These are phyloP conservation scores for Boloria selene DNA, from an alignment of 2,888 invertebrate genomes.

Conservation along the genomic window DNA sequence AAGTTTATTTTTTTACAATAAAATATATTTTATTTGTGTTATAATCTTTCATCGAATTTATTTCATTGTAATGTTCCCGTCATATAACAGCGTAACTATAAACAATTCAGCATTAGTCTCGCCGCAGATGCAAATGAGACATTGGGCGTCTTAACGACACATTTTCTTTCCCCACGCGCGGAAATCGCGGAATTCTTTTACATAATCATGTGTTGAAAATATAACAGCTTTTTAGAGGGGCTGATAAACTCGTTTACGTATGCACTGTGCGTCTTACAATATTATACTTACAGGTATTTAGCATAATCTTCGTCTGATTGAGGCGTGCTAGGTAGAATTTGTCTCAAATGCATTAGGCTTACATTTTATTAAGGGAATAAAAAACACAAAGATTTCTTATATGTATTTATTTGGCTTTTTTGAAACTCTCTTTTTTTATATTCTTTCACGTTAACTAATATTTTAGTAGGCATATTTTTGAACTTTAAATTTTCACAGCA, in stretches of 20 bases:
- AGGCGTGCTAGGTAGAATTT: conserved; percentile 32
- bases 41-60: too few relatives aligned
- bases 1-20: too few relatives aligned
- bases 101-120: conserved; percentile 36
- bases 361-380: conserved; percentile 41
- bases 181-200: conserved; percentile 76
- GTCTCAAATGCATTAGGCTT: conserved; percentile 33
- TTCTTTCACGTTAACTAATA: too few relatives aligned
- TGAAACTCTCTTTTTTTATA: too few relatives aligned
- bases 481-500: too few relatives aligned
- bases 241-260: conserved; percentile 67
- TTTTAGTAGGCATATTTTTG: too few relatives aligned
- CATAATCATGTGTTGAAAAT: conserved; percentile 81
- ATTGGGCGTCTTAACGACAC: conserved; percentile 73
- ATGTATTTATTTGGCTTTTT: neutral
- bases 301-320: conserved; percentile 64
- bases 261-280: conserved; percentile 57
- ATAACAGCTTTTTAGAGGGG: conserved; percentile 76
- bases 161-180: conserved; percentile 65
- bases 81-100: conserved; percentile 26
- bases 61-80: conserved; percentile 5
- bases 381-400: conserved; percentile 30
- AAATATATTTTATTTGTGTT: too few relatives aligned
- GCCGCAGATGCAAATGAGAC: conserved; percentile 68
- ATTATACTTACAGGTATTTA: conserved; percentile 71